Evolutionary conservation across 37 sponge, comb jelly and placozoan species (phyloP), one percentile per base, ranked within the genome.

Genomic region (Haliclona indistincta): DNA sequence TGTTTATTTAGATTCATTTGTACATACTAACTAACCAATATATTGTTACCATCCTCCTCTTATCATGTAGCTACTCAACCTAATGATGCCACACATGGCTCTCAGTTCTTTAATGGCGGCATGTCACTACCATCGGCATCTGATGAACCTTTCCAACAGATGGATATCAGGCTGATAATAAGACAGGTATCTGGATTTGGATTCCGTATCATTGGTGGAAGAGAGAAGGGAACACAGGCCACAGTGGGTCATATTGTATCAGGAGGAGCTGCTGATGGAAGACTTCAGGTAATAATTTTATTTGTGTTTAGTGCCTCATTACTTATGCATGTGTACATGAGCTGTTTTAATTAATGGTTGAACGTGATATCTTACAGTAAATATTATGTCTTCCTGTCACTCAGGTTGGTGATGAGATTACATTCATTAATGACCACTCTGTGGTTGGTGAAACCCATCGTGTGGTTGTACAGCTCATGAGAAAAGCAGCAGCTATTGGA

Each of bases 121-220:
- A n/a, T n/a, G n/a, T n/a, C 60, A n/a, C 49, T 13, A 47, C 49
- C 49, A 47, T 13, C 8, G 8, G 8, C 13, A 17, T 17, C 13
- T 47, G 60, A 54, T 7, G 86, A 90, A 42, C 91, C 87, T 22
- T 91, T 91, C 62, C 28, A 77, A 35, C 28, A 25, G 13, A 43
- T 81, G 37, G 89, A 89, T 43, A 83, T 82, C 39, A 74, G 85
- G 0, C 77, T 47, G 11, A 68, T 91, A 10, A 56, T 72, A 38
- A 41, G 91, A 0, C 91, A 91, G 55, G 79, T 85, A 26, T 85
- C 86, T 0, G 91, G 91, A 13, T 91, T 91, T 81, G 91, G 91
- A 0, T 91, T 91, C 91, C 77, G 91, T 51, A 85, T 91, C 56
- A 85, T 85, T 37, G 91, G 91, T 49, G 91, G 87, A 7, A 44